A percentile compares a stretch with the other conserved stretches of the same genome.
phyloP scores from a whole-genome alignment of 2,113 vertebrate species.

The Solenodon paradoxus region DNA sequence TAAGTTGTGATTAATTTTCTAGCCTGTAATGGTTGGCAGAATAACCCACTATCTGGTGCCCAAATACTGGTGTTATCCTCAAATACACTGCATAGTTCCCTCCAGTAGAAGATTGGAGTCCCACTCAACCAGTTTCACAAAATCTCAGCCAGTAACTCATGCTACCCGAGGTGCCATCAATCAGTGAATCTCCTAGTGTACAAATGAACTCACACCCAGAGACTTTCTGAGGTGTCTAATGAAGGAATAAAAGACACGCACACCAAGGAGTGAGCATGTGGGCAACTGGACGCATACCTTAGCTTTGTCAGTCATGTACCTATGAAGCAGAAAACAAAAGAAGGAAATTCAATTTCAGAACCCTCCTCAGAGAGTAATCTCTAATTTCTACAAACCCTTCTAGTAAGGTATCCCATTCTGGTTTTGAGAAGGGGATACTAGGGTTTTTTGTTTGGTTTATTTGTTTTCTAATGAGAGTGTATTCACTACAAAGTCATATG shows the following conservation, averaged over 20 bases:
- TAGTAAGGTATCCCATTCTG: background rate
- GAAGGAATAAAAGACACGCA: background rate
- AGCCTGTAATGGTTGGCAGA: background rate
- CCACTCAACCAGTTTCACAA: background rate
- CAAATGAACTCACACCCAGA: background rate
- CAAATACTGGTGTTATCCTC: background rate
- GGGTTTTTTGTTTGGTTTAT: too few species aligned
- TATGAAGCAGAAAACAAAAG: background rate
- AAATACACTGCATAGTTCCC: background rate
- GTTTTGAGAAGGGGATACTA: background rate
- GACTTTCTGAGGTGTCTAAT: background rate
- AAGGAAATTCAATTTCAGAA: background rate
- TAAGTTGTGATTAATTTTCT: background rate
- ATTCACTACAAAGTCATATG: background rate
- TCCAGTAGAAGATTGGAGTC: background rate
- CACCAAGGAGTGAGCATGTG: background rate
- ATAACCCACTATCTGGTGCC: rapidly evolving
- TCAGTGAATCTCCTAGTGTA: background rate
- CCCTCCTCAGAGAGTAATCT: background rate
- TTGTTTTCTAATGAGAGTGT: background rate
- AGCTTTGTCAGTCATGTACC: background rate
- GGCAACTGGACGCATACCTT: too few species aligned
- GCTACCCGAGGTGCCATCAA: background rate
- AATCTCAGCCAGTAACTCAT: background rate
- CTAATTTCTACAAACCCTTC: background rate